phyloP scores from a whole-genome alignment of 2,888 invertebrate species.

The Hyposoter didymator region DNA sequence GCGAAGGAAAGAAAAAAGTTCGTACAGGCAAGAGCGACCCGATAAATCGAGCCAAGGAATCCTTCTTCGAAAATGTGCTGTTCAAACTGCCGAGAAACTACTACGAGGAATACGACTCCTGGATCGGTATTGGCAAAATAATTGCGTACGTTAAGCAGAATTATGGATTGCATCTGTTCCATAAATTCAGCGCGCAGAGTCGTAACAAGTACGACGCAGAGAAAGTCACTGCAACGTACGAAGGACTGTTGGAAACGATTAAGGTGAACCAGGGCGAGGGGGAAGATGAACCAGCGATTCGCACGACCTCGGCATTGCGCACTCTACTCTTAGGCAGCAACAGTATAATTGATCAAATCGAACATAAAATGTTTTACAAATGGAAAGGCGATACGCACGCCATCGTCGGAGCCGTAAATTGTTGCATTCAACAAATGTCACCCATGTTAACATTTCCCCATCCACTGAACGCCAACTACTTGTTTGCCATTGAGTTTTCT shows the following conservation, averaged over 20 bases:
- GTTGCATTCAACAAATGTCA: background rate
- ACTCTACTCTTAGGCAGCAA: background rate
- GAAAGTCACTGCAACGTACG: background rate
- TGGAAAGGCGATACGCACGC: background rate
- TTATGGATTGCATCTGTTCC: background rate
- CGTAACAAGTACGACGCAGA: background rate
- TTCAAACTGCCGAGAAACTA: background rate
- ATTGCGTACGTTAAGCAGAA: background rate
- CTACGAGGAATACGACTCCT: background rate
- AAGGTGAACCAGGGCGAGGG: background rate
- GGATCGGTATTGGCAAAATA: background rate
- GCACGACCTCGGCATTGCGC: background rate
- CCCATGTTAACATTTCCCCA: constrained; percentile 9
- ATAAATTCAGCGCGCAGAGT: constrained; percentile 8
- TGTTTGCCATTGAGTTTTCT: constrained; percentile 1
- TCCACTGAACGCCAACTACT: background rate
- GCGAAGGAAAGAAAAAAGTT: background rate
- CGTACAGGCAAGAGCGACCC: background rate
- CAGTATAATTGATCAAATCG: background rate
- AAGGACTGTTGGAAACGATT: background rate
- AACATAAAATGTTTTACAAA: background rate
- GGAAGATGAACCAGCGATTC: background rate
- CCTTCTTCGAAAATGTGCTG: background rate
- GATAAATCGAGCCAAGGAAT: background rate
- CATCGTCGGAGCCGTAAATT: background rate